Conservation (phyloP, 1,140 invertebrate genomes). For the Copidosoma floridanum region DNA sequence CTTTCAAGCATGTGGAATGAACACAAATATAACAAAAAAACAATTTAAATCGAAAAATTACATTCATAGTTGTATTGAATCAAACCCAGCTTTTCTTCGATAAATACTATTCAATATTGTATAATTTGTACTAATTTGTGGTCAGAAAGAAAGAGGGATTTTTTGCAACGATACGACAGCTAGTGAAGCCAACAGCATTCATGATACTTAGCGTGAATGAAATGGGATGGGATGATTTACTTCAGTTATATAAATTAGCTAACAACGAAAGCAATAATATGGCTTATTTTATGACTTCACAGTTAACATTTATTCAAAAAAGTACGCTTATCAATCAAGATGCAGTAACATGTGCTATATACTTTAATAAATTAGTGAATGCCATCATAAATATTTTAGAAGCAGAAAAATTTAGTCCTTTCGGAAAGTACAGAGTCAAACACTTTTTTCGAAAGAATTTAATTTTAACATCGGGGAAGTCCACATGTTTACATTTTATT, state of each 20-base stretch:
- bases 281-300: conserved; percentile 33
- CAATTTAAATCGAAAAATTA: conserved; percentile 27
- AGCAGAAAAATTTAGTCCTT: conserved; percentile 33
- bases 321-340: conserved; percentile 47
- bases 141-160: conserved; percentile 42
- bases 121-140: conserved; percentile 37
- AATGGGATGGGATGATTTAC: conserved; percentile 46
- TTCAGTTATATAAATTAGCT: conserved; percentile 46
- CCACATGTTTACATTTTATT: conserved; percentile 41
- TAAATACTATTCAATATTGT: too few species aligned
- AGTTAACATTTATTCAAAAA: conserved; percentile 38
- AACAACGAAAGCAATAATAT: conserved; percentile 33
- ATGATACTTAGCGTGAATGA: conserved; percentile 36
- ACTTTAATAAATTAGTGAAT: conserved; percentile 47
- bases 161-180: conserved; percentile 45
- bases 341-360: conserved; percentile 51
- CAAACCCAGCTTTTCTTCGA: conserved; percentile 29
- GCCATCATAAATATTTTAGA: conserved; percentile 29
- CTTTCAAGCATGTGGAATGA: conserved; percentile 34
- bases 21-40: conserved; percentile 30
- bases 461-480: conserved; percentile 48
- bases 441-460: conserved; percentile 42
- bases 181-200: conserved; percentile 40
- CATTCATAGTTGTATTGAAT: conserved; percentile 29
- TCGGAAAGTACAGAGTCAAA: conserved; percentile 33